phyloP scores from a whole-genome alignment of 2,797 vertebrate genomes.

The Clarias pachynema region DNA sequence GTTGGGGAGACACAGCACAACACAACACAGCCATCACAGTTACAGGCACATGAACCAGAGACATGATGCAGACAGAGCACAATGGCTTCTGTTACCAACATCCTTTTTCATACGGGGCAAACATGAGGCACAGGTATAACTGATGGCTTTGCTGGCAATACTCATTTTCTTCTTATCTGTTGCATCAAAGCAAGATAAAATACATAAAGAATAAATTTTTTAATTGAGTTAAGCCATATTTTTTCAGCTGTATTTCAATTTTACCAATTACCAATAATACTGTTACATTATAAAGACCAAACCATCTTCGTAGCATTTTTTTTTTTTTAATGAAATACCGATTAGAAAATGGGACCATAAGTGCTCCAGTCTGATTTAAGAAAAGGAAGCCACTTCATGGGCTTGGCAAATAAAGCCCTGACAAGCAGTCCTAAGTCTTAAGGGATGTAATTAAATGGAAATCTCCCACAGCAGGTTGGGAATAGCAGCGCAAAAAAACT shows the following conservation, averaged over 20 bases:
- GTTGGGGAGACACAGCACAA: slow-evolving; percentile 70
- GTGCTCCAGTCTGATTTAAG: slow-evolving; percentile 9
- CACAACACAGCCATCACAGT: slow-evolving; percentile 77
- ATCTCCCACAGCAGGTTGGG: slow-evolving; percentile 40
- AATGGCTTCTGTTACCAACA: slow-evolving; percentile 64
- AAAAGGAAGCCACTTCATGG: slow-evolving; percentile 1
- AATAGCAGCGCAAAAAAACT: slow-evolving; percentile 47
- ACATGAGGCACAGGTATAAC: slow-evolving; percentile 28
- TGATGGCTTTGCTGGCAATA: background rate
- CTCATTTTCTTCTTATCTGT: slow-evolving; percentile 6
- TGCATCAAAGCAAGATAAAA: slow-evolving; percentile 3
- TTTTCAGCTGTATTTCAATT: slow-evolving; percentile 15
- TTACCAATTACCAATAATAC: slow-evolving; percentile 26
- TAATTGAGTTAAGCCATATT: background rate
- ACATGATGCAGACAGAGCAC: slow-evolving; percentile 62
- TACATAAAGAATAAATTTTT: background rate
- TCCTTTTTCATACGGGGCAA: slow-evolving; percentile 44
- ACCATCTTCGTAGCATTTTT: slow-evolving; percentile 10
- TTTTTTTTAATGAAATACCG: slow-evolving; percentile 12
- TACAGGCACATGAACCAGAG: slow-evolving; percentile 78
- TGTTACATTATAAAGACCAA: slow-evolving; percentile 13
- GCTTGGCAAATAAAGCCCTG: slow-evolving; percentile 43
- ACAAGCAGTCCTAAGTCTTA: slow-evolving; percentile 32
- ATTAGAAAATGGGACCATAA: background rate
- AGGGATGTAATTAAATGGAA: slow-evolving; percentile 41